phyloP scores from a whole-genome alignment of 2,797 vertebrate genomes.

The Pitangus sulphuratus region DNA sequence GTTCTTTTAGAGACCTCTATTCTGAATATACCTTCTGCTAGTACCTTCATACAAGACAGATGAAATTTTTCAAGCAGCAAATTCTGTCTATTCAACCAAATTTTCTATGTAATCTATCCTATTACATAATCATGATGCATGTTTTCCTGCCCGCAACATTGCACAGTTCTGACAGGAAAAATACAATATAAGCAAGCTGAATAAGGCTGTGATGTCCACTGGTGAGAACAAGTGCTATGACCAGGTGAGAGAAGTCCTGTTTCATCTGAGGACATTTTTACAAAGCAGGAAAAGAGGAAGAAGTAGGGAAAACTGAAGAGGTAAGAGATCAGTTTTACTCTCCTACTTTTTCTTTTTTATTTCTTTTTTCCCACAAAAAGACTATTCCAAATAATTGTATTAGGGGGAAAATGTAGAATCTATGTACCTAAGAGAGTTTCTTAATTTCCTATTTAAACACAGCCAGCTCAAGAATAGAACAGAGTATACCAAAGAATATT shows the following conservation, averaged over 20 bases:
- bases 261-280: not conserved
- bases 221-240: not conserved
- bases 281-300: not conserved
- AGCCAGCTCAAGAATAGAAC: not conserved
- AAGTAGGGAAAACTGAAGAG: not conserved
- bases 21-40: not conserved
- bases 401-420: not conserved
- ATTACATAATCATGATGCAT: not conserved
- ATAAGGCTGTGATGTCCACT: not conserved
- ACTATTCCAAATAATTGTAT: not conserved
- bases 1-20: not conserved
- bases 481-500: not conserved
- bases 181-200: not conserved
- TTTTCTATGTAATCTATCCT: conserved; percentile 36
- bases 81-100: not conserved
- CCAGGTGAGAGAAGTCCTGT: not conserved
- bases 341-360: not conserved
- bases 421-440: not conserved
- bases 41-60: not conserved
- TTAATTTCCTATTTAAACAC: not conserved
- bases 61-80: not conserved
- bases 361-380: not conserved
- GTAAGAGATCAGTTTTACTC: not conserved
- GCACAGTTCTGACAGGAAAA: conserved; percentile 10
- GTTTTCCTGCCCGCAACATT: conserved; percentile 38